Conservation (phyloP, 2,113 vertebrate species). For the Eudorcas thomsonii region DNA sequence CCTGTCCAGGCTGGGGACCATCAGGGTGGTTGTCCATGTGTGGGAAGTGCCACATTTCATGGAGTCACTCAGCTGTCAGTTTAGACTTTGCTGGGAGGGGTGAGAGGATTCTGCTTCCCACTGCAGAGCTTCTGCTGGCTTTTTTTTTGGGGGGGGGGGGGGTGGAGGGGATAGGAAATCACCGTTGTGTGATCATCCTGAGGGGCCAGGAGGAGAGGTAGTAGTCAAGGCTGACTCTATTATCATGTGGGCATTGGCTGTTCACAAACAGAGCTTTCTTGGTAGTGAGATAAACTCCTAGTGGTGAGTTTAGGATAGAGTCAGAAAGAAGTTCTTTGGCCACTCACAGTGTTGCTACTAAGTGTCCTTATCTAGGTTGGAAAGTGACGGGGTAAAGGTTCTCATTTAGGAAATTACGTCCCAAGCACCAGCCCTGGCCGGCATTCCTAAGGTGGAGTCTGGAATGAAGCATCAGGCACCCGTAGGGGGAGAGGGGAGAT, state of each 20-base stretch:
- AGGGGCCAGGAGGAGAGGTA: neutral
- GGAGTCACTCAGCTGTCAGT: too few species aligned
- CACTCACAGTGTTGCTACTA: neutral
- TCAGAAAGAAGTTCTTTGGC: neutral
- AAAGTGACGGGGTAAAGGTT: neutral
- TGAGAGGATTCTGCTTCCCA: neutral
- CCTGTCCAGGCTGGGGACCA: neutral
- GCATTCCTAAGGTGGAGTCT: fast-evolving
- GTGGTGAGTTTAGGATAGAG: neutral
- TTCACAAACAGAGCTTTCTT: neutral
- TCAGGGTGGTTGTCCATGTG: fast-evolving
- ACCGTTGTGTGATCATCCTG: fast-evolving
- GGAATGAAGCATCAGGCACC: neutral
- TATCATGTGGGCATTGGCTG: neutral
- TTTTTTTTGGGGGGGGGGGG: too few species aligned
- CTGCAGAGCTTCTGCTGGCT: neutral
- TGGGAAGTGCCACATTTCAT: neutral
- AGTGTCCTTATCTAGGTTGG: neutral
- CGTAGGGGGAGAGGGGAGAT: fast-evolving
- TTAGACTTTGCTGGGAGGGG: neutral
- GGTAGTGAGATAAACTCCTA: neutral
- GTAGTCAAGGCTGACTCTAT: fast-evolving
- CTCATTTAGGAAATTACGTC: neutral
- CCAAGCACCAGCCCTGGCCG: fast-evolving
- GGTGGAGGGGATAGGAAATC: neutral